Conservation (phyloP, 1,140 invertebrate genomes). For the Drosophila prosaltans region DNA sequence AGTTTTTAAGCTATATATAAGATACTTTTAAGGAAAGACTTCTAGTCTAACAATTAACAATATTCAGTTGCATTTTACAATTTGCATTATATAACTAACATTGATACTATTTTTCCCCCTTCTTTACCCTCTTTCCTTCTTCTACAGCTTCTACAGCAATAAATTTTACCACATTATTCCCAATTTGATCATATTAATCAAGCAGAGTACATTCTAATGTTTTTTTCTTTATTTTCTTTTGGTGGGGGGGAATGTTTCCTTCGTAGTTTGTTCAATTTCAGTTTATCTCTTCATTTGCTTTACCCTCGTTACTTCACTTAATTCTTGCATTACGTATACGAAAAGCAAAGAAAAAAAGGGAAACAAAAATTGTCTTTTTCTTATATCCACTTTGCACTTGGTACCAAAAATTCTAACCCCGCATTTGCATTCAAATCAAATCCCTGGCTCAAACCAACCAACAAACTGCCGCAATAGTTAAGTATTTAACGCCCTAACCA, state of each 20-base stretch:
- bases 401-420: slow-evolving; percentile 4
- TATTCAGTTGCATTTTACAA: too few species aligned
- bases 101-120: too few species aligned
- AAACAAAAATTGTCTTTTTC: background rate
- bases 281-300: slow-evolving; percentile 10
- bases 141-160: too few species aligned
- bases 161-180: background rate
- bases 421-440: slow-evolving; percentile 11
- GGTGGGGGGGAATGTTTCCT: background rate
- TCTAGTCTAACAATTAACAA: too few species aligned
- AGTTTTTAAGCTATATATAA: too few species aligned
- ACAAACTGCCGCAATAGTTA: slow-evolving; percentile 52
- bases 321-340: slow-evolving; percentile 41
- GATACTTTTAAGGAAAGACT: too few species aligned
- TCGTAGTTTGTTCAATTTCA: background rate
- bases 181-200: background rate
- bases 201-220: slow-evolving; percentile 2
- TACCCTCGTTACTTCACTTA: slow-evolving; percentile 6
- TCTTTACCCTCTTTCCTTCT: too few species aligned
- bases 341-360: background rate
- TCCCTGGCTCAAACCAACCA: slow-evolving; percentile 26
- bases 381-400: background rate
- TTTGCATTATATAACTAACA: too few species aligned
- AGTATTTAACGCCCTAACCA: slow-evolving; percentile 52
- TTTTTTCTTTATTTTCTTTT: background rate